Conservation (phyloP, 2,113 vertebrate species). For the Hippocampus zosterae region DNA sequence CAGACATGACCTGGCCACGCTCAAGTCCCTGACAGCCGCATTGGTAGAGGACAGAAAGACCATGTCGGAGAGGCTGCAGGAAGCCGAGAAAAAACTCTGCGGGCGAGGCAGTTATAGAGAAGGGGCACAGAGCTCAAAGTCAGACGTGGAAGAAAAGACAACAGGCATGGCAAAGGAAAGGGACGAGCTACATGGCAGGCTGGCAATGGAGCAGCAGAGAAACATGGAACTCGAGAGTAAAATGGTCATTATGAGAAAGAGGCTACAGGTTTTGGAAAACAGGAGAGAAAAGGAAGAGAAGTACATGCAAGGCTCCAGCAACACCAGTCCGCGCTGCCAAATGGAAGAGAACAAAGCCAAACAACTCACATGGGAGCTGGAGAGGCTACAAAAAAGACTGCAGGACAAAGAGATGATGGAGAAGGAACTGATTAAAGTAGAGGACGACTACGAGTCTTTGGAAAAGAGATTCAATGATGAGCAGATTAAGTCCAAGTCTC, state of each 20-base stretch:
- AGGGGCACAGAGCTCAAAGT: constrained; percentile 81
- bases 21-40: constrained; percentile 90
- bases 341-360: constrained; percentile 92
- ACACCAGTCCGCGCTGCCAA: constrained; percentile 67
- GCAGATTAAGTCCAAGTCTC: constrained; percentile 74
- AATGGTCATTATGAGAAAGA: constrained; percentile 81
- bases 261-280: constrained; percentile 86
- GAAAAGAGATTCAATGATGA: constrained; percentile 81
- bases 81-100: constrained; percentile 85
- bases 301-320: constrained; percentile 68
- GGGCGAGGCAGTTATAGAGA: constrained; percentile 69
- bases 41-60: constrained; percentile 90
- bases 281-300: constrained; percentile 83
- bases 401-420: constrained; percentile 88
- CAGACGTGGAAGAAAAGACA: constrained; percentile 87
- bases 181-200: constrained; percentile 82
- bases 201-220: constrained; percentile 85
- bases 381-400: constrained; percentile 82
- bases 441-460: constrained; percentile 83
- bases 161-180: constrained; percentile 80
- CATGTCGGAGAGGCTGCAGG: constrained; percentile 86
- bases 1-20: constrained; percentile 88
- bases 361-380: constrained; percentile 89
- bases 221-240: constrained; percentile 84
- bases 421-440: constrained; percentile 84